Percentiles rank a stretch among this genome's conserved stretches.
phyloP scores from a whole-genome alignment of 2,797 vertebrate species.

The Erethizon dorsatum region DNA sequence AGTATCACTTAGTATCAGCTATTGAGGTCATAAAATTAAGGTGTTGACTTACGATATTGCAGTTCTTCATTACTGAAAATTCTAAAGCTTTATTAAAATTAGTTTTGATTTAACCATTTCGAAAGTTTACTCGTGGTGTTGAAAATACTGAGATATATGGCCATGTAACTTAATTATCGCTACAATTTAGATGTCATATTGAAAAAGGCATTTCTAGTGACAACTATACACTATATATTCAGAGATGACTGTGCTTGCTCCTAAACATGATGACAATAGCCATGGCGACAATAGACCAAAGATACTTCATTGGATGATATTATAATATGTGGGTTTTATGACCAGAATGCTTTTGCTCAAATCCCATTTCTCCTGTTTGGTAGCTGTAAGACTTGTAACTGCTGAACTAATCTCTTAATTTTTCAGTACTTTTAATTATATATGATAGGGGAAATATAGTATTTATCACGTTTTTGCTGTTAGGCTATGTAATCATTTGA shows the following conservation, averaged over 20 bases:
- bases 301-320: not conserved
- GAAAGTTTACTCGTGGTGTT: not conserved
- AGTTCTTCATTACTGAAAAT: not conserved
- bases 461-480: not conserved
- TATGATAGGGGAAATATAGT: not conserved
- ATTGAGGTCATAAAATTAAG: not conserved
- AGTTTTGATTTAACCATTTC: not conserved
- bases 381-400: not conserved
- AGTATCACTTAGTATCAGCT: not conserved
- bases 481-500: not conserved
- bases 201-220: not conserved
- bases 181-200: not conserved
- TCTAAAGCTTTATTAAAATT: not conserved
- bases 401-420: not conserved
- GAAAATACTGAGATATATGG: not conserved
- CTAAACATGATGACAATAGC: not conserved
- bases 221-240: not conserved
- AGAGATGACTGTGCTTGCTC: not conserved
- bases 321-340: not conserved
- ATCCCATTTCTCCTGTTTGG: not conserved
- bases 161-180: not conserved
- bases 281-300: not conserved
- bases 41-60: not conserved
- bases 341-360: not conserved
- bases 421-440: not conserved